Base-by-base conservation (phyloP, 2,797 vertebrate species). In the Lagodon rhomboides region DNA sequence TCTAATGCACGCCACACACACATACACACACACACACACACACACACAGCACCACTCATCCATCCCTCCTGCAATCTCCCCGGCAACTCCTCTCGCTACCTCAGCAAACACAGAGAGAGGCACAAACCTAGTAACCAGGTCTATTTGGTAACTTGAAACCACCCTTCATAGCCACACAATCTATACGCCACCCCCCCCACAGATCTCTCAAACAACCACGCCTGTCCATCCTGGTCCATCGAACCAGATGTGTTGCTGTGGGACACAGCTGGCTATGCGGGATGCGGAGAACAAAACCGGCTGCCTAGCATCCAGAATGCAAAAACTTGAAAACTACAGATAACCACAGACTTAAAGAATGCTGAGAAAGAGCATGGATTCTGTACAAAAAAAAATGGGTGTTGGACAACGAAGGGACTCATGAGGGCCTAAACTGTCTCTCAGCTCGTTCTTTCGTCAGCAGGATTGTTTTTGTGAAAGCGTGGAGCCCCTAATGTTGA, bases 51-150 rank as follows among this genome's bases (percentile, higher is more conserved):
- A 82, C 74, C 55, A 60, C 71, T 83, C 64, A 69, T 79, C 81
- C 72, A 74, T 75, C 80, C 61, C 73, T 68, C 59, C 83, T 84
- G 64, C 84, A 82, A 69, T 69, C 73, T 81, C 56, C 82, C 64
- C 63, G 41, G 82, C 85, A 80, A 83, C 62, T 72, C 84, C 91
- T 92, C 90, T 91, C 68, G 80, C 93, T 95, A 95, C 94, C 93
- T 95, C 94, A 92, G 91, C 89, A 87, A 85, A 84, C 79, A 70
- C 68, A 87, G 86, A 89, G 87, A 90, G 93, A 89, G 88, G 88
- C 89, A 84, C 73, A 87, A 73, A 81, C 58, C 77, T 54, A 69
- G 58, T 34, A 74, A 73, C 75, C 80, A 78, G 81, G 83, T 85
- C 63, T 81, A n/a, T 66, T 80, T 75, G 85, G 87, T 77, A 80